Evolutionary conservation across 2,797 vertebrate species (phyloP).

Genomic region (Smutsia gigantea): DNA sequence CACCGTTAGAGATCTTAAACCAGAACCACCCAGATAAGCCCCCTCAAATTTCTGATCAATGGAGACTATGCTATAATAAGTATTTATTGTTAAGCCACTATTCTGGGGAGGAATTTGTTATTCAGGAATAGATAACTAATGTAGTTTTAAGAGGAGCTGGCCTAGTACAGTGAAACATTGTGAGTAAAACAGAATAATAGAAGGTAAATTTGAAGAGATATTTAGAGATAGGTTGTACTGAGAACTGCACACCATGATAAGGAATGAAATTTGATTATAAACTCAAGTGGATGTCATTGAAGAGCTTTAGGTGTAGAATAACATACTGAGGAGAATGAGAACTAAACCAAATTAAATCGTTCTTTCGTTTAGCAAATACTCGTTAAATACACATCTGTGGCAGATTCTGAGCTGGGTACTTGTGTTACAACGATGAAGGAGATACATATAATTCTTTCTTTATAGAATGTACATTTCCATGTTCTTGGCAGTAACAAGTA

Average conservation of each 20-base stretch:
- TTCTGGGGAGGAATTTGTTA: neutral
- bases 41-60: neutral
- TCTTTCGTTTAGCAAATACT: slow-evolving; percentile 19
- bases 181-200: neutral
- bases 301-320: neutral
- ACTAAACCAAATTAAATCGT: neutral
- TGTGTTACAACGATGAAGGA: neutral
- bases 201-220: neutral
- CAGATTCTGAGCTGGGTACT: neutral
- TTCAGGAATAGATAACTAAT: neutral
- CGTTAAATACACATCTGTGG: neutral
- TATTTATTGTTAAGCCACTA: neutral
- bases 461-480: neutral
- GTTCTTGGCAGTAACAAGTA: neutral
- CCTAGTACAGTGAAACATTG: neutral
- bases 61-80: neutral
- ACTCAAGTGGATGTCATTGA: neutral
- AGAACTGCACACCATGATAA: neutral
- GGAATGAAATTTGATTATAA: neutral
- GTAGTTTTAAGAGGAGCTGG: neutral
- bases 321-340: neutral
- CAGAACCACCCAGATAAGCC: neutral
- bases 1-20: neutral
- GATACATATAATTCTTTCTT: neutral
- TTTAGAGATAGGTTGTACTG: neutral